Evolutionary conservation across 2,797 vertebrate species (phyloP).

Genomic region (Cyclura pinguis): DNA sequence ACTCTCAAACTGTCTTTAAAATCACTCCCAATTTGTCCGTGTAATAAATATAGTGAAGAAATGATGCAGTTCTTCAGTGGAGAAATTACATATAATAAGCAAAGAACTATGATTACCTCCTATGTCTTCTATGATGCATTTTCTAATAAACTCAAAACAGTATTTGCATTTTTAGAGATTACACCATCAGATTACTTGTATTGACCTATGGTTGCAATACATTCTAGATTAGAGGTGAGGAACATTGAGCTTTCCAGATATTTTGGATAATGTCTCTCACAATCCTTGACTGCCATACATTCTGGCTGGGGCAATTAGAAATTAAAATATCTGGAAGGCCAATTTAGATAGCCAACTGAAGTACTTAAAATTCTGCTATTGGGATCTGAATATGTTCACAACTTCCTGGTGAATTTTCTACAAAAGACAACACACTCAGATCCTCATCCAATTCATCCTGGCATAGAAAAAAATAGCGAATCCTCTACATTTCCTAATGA

Average conservation of each 20-base stretch:
- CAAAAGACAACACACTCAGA: not conserved
- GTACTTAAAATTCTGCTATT: not conserved
- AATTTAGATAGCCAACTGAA: not conserved
- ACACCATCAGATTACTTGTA: no score
- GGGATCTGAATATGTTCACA: not conserved
- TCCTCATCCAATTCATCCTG: not conserved
- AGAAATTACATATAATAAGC: not conserved
- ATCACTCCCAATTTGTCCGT: not conserved
- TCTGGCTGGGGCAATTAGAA: no score
- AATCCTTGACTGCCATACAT: no score
- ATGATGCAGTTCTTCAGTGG: not conserved
- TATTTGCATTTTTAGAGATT: not conserved
- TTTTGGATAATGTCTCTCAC: no score
- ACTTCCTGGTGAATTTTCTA: not conserved
- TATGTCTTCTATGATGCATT: not conserved
- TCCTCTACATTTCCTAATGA: not conserved
- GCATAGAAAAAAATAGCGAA: not conserved
- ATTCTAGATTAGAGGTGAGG: no score
- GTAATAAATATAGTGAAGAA: not conserved
- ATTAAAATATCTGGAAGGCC: no score
- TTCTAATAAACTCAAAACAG: not conserved
- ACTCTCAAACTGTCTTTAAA: not conserved
- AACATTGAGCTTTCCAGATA: no score
- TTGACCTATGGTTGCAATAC: no score
- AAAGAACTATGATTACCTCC: not conserved